Percentiles rank a stretch among this genome's conserved stretches.
These are phyloP conservation scores for Anthrax anthrax DNA, from an alignment of 2,888 invertebrate genomes.

Conservation along the genomic window DNA sequence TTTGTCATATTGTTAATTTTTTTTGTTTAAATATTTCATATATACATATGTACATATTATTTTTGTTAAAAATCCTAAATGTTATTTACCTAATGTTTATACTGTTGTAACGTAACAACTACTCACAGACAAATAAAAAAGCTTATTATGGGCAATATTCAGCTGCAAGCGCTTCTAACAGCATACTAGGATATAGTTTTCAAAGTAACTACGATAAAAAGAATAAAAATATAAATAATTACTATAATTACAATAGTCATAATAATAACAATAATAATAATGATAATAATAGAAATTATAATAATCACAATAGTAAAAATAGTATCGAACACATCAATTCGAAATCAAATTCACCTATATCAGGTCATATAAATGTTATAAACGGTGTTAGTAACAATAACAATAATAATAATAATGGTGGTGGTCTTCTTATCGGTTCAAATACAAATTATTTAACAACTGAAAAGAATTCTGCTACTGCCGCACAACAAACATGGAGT, in stretches of 20 bases:
- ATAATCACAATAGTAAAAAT: constrained; percentile 12
- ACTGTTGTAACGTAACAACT: too few species aligned
- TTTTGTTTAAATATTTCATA: too few species aligned
- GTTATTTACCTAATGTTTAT: too few species aligned
- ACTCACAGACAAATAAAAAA: constrained; percentile 34
- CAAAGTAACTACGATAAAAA: constrained; percentile 22
- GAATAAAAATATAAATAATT: constrained; percentile 13
- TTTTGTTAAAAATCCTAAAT: too few species aligned
- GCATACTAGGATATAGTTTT: constrained; percentile 33
- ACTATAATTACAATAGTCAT: constrained; percentile 13
- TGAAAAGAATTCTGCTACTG: constrained; percentile 24
- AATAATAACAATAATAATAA: constrained; percentile 6
- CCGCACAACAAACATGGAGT: constrained; percentile 53
- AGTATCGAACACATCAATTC: constrained; percentile 8
- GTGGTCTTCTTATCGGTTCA: neutral
- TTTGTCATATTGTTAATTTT: too few species aligned
- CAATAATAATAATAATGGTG: constrained; percentile 2
- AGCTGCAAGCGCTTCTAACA: constrained; percentile 33
- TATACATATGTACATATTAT: too few species aligned
- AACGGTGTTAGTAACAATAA: neutral
- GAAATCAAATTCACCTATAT: constrained; percentile 15
- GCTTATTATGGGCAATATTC: constrained; percentile 28
- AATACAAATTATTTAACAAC: constrained; percentile 13
- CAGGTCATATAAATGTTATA: neutral
- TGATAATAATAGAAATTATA: constrained; percentile 9